A percentile compares a stretch with the other conserved stretches of the same genome.
Conservation (phyloP, 2,113 vertebrate genomes). For the Nicator chloris region DNA sequence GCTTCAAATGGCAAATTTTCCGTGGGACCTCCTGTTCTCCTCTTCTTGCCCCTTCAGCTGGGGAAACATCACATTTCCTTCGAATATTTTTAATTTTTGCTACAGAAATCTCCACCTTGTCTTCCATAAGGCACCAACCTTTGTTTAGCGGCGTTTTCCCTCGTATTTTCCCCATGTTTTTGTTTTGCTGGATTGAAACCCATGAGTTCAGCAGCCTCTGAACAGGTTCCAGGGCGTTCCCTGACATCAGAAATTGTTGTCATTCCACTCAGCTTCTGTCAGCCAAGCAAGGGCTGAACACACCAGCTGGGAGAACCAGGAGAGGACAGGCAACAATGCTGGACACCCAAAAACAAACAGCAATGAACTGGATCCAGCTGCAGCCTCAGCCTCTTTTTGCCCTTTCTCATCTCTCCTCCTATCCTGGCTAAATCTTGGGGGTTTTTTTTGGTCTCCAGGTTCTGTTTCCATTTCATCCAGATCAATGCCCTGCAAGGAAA, state of each 20-base stretch:
- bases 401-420: not conserved
- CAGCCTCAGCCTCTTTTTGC: not conserved
- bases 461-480: not conserved
- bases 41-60: not conserved
- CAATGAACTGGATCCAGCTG: not conserved
- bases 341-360: not conserved
- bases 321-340: not conserved
- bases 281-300: not conserved
- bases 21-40: not conserved
- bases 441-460: not conserved
- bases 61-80: not conserved
- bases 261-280: not conserved
- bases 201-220: not conserved
- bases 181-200: not conserved
- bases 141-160: not conserved
- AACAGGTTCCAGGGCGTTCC: not conserved
- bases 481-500: not conserved
- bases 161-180: accelerated
- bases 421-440: not conserved
- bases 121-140: not conserved
- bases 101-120: not conserved
- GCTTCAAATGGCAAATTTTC: not conserved
- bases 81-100: not conserved
- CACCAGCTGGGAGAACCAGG: not conserved
- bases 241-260: not conserved